Evolutionary conservation across 2,888 invertebrate species (phyloP), one percentile per base, ranked within the genome.

Genomic region (Petrolisthes manimaculis): DNA sequence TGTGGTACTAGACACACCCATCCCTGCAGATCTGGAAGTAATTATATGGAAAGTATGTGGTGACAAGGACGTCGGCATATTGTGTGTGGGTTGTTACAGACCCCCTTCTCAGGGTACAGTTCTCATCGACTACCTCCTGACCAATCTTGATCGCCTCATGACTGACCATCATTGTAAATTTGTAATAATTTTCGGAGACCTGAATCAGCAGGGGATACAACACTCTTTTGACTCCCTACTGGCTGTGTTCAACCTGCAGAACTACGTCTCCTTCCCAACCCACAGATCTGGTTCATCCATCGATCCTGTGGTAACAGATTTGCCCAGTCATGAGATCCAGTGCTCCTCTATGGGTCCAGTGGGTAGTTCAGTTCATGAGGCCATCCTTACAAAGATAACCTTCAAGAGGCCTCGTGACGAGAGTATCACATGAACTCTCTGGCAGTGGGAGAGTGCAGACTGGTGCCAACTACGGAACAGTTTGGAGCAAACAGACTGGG

Each of bases 181-280:
- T 51, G 77, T 51, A 37, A 37, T 77, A 8, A 37, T 77, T 14
- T 8, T 67, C 67, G 67, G 77, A 51, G 77, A 77, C 77, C n/a
- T 37, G 4, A 77, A 77, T 37, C 77, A 9, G 77, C 77, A 4
- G 4, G 51, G 37, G 8, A 37, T 77, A 37, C 77, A 77, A 37
- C 18, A 37, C 9, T 37, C 6, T 12, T 77, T 77, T 9, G 51
- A 77, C 51, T 51, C 24, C 24, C 51, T 77, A 53, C 51, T 77
- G 24, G 77, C 77, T 9, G 51, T 77, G 18, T 77, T 51, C 37
- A 51, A 77, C 77, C 77, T 77, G 4, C 37, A 77, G n/a, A 77
- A 77, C n/a, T 18, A 77, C 4, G 6, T 77, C 24, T 1, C 24
- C 9, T 77, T 51, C 77, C 77, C 77, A 8, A 77, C 77, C 24